Evolutionary conservation across 1,140 invertebrate species (phyloP).

Genomic region (Tigriopus japonicus): DNA sequence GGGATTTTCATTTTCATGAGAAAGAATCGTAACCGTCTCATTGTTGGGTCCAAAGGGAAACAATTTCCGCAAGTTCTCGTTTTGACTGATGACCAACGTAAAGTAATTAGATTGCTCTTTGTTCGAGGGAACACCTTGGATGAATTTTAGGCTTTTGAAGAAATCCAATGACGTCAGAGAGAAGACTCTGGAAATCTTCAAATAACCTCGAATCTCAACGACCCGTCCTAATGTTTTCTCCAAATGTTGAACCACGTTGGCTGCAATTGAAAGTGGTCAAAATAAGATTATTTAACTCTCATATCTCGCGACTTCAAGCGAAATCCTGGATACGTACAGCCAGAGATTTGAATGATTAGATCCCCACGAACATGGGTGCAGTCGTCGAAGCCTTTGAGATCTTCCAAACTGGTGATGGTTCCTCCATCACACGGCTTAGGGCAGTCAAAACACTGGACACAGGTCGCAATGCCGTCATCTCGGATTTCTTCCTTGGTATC

Average conservation of each 20-base stretch:
- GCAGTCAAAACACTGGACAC: neutral
- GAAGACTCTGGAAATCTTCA: constrained; percentile 61
- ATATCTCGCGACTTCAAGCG: neutral
- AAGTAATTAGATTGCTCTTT: constrained; percentile 23
- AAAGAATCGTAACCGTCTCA: too few relatives aligned
- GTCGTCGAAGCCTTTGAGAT: neutral
- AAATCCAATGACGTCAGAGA: constrained; percentile 66
- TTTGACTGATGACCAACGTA: constrained; percentile 16
- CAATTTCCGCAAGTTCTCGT: constrained; percentile 15
- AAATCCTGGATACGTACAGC: neutral
- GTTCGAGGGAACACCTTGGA: constrained; percentile 35
- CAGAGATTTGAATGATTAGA: neutral
- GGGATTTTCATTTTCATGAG: neutral
- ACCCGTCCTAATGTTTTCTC: neutral
- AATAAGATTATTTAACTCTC: too few relatives aligned
- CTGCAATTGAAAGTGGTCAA: neutral
- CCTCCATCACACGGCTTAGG: neutral
- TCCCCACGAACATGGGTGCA: neutral
- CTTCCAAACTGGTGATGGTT: neutral
- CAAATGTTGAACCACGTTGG: neutral
- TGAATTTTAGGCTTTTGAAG: constrained; percentile 51
- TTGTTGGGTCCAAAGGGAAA: constrained; percentile 6
- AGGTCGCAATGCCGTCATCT: neutral
- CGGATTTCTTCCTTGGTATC: neutral
- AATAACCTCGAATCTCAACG: constrained; percentile 33